These are phyloP conservation scores for Neolamprologus devosi DNA, from an alignment of 2,113 vertebrate species.

Conservation along the genomic window DNA sequence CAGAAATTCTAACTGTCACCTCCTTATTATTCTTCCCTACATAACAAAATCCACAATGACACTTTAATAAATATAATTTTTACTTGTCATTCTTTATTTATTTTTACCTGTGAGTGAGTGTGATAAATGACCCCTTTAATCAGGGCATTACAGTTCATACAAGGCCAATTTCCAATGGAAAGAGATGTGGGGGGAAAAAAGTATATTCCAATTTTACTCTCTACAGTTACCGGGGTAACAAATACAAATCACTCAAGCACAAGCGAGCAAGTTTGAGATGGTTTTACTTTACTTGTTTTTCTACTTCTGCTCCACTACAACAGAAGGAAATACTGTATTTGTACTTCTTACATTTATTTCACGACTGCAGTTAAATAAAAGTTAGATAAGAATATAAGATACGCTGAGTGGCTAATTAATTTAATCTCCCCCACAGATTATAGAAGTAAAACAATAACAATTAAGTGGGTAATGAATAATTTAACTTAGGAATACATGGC, in stretches of 20 bases:
- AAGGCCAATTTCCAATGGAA: neutral
- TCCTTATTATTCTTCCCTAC: neutral
- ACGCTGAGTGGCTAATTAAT: neutral
- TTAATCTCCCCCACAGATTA: neutral
- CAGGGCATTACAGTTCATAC: neutral
- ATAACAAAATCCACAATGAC: neutral
- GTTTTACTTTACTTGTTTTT: neutral
- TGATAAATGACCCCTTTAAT: neutral
- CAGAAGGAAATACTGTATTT: neutral
- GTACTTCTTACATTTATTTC: neutral
- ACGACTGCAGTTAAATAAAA: neutral
- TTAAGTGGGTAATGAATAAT: neutral
- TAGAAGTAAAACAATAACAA: neutral
- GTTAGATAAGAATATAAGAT: neutral
- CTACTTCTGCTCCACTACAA: neutral
- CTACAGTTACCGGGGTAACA: neutral
- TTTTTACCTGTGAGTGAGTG: neutral
- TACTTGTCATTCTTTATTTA: neutral
- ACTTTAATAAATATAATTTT: neutral
- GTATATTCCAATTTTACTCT: neutral
- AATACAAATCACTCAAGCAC: neutral
- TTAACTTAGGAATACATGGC: neutral
- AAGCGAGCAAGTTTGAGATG: neutral
- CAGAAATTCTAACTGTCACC: neutral
- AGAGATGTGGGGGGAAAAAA: fast-evolving